phyloP scores from a whole-genome alignment of 2,113 vertebrate genomes.

The Rana temporaria region DNA sequence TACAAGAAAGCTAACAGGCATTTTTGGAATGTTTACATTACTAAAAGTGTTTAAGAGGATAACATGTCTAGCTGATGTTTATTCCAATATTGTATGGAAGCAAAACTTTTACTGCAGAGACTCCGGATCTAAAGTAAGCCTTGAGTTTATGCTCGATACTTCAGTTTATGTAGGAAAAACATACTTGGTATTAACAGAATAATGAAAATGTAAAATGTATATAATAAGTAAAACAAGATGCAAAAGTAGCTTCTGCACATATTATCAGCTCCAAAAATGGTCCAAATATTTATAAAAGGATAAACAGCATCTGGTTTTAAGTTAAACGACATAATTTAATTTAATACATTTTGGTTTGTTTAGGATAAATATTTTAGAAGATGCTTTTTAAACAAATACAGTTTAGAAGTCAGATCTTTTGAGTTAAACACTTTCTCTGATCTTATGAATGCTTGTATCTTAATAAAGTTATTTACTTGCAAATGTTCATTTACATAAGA shows the following conservation, averaged over 20 bases:
- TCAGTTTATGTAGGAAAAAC: slow-evolving; percentile 5
- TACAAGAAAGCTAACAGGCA: slow-evolving; percentile 53
- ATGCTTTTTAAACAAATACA: slow-evolving; percentile 55
- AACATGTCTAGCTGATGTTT: slow-evolving; percentile 38
- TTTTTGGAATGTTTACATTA: slow-evolving; percentile 57
- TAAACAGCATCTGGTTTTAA: slow-evolving; percentile 42
- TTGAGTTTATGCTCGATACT: not conserved
- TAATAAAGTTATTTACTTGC: not conserved
- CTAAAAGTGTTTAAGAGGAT: slow-evolving; percentile 54
- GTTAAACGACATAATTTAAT: slow-evolving; percentile 31
- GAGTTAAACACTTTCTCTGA: slow-evolving; percentile 3
- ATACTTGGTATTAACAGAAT: slow-evolving; percentile 17
- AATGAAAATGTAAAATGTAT: slow-evolving; percentile 39
- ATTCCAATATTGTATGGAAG: slow-evolving; percentile 45
- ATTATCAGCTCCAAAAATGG: not conserved
- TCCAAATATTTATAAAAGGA: slow-evolving; percentile 7
- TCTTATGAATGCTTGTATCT: not conserved
- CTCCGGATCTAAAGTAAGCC: slow-evolving; percentile 19
- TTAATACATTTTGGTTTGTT: slow-evolving; percentile 33
- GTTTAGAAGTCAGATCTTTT: not conserved
- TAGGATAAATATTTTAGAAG: slow-evolving; percentile 30
- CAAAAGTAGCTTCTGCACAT: not conserved
- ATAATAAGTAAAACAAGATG: slow-evolving; percentile 31
- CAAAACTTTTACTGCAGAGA: slow-evolving; percentile 16
- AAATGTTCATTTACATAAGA: not conserved